phyloP scores from a whole-genome alignment of 2,113 vertebrate genomes.

The Myrmophylax atrothorax region DNA sequence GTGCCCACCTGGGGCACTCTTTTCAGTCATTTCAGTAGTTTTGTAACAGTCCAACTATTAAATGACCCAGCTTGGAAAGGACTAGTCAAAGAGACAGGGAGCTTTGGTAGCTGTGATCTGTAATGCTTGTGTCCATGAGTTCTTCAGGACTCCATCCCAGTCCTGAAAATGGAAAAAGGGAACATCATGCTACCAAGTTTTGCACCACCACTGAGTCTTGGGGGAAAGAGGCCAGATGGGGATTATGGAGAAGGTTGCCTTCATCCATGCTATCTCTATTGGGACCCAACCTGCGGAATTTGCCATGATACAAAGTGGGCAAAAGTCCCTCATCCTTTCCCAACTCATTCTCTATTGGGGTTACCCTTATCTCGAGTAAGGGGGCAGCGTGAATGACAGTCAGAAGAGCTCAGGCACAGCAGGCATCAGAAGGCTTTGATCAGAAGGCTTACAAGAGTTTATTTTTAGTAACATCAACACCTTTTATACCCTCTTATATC shows the following conservation, averaged over 20 bases:
- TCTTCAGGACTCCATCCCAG: neutral
- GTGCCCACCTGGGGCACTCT: neutral
- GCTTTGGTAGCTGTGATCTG: neutral
- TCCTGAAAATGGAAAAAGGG: neutral
- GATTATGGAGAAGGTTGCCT: neutral
- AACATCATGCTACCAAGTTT: neutral
- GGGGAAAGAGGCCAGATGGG: neutral
- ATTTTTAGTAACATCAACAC: too few species aligned
- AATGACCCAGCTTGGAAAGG: neutral
- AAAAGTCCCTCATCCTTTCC: neutral
- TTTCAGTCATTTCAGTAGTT: neutral
- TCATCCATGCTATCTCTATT: neutral
- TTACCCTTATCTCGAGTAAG: too few species aligned
- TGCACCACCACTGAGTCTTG: neutral
- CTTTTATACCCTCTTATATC: too few species aligned
- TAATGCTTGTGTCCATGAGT: neutral
- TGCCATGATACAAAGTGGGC: neutral
- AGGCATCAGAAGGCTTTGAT: too few species aligned
- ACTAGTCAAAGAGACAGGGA: neutral
- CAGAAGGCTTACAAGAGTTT: too few species aligned
- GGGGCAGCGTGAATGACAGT: too few species aligned
- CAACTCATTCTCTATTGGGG: neutral
- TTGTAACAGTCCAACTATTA: neutral
- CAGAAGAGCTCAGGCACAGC: too few species aligned
- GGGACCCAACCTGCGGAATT: neutral